Conservation (phyloP, 53 echinoderm and acorn worm species). For the Arbacia lixula region DNA sequence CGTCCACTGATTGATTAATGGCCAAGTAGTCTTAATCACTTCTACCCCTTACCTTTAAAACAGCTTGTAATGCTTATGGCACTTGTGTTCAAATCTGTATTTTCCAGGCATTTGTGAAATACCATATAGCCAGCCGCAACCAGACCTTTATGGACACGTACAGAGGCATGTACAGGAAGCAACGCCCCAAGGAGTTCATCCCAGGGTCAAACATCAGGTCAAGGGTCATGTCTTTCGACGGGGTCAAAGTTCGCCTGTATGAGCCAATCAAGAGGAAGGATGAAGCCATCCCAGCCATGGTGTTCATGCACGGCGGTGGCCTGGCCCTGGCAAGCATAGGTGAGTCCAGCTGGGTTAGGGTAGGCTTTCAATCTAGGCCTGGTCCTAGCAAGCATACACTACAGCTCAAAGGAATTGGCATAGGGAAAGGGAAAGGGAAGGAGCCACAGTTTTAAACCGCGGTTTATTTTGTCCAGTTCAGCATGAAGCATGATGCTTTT, state of each 20-base stretch:
- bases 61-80: not conserved
- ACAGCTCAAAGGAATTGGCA: too few relatives aligned
- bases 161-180: conserved; percentile 44
- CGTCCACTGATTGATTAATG: not conserved
- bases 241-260: conserved; percentile 44
- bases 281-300: conserved; percentile 21
- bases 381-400: too few relatives aligned
- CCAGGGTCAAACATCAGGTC: conserved; percentile 48
- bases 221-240: conserved; percentile 32
- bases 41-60: not conserved
- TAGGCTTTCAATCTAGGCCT: too few relatives aligned
- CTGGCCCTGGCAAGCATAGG: conserved; percentile 33
- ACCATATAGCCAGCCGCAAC: conserved; percentile 25
- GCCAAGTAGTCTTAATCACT: not conserved
- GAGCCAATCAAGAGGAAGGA: conserved; percentile 53
- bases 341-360: too few relatives aligned
- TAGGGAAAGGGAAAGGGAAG: too few relatives aligned
- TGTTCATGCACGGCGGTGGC: conserved; percentile 47
- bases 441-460: too few relatives aligned
- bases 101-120: conserved; percentile 42
- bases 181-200: conserved; percentile 21
- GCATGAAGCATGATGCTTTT: too few relatives aligned
- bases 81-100: not conserved
- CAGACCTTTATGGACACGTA: conserved; percentile 47
- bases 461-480: too few relatives aligned